Conservation (phyloP, 1,140 invertebrate genomes). For the Drosophila athabasca region DNA sequence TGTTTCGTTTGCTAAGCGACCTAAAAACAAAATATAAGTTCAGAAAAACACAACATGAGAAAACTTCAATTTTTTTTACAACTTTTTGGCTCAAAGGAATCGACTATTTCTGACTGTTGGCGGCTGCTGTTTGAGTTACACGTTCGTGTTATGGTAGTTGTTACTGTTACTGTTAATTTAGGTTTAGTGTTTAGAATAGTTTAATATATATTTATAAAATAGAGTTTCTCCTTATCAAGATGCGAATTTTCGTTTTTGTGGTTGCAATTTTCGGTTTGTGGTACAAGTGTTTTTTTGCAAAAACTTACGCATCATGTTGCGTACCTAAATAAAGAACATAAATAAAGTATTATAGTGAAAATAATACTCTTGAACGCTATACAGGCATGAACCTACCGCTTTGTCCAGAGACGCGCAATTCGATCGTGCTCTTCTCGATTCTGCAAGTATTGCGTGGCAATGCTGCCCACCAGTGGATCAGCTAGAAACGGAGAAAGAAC, state of each 20-base stretch:
- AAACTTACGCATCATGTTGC: constrained; percentile 82
- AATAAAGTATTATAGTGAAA: background rate
- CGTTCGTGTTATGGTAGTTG: constrained; percentile 44
- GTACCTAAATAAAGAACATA: constrained; percentile 47
- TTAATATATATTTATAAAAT: constrained; percentile 82
- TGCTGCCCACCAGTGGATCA: constrained; percentile 98
- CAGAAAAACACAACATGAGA: constrained; percentile 32
- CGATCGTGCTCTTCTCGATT: constrained; percentile 99
- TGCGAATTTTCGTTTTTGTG: constrained; percentile 74
- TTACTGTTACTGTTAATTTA: constrained; percentile 50
- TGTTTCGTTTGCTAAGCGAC: constrained; percentile 38
- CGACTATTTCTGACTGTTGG: constrained; percentile 43
- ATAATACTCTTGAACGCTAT: constrained; percentile 68
- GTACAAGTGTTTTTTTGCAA: constrained; percentile 66
- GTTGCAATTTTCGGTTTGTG: constrained; percentile 64
- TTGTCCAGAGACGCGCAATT: constrained; percentile 98
- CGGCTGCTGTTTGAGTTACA: constrained; percentile 35
- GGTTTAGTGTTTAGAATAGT: constrained; percentile 76
- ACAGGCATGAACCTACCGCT: constrained; percentile 90
- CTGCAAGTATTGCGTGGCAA: constrained; percentile 98
- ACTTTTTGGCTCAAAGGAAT: constrained; percentile 24
- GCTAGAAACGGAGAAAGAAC: constrained; percentile 85
- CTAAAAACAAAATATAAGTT: constrained; percentile 29
- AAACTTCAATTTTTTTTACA: constrained; percentile 48
- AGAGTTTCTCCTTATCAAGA: constrained; percentile 56